phyloP scores from a whole-genome alignment of 2,113 vertebrate genomes.

The Apteryx mantelli region DNA sequence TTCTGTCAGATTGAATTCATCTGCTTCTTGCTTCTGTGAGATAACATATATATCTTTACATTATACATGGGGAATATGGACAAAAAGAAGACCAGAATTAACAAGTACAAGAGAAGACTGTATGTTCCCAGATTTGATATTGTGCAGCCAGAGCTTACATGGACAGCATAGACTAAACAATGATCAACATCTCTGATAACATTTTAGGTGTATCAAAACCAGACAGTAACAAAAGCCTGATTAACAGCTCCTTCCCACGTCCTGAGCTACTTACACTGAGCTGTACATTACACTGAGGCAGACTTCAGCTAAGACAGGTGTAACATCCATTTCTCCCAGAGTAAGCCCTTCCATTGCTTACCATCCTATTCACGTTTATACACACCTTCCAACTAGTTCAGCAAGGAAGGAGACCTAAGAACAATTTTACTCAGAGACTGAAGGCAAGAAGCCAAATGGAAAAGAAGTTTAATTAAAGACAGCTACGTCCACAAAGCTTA shows the following conservation, averaged over 20 bases:
- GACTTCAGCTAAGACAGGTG: not conserved
- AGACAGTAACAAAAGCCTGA: not conserved
- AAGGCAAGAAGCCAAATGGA: conserved; percentile 14
- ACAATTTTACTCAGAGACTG: not conserved
- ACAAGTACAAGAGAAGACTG: not conserved
- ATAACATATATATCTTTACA: not conserved
- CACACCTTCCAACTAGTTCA: not conserved
- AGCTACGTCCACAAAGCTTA: conserved; percentile 37
- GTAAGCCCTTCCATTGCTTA: not conserved
- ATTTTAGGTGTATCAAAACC: not conserved
- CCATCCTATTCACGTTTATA: not conserved
- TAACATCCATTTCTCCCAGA: not conserved
- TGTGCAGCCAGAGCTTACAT: not conserved
- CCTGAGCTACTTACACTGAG: not conserved
- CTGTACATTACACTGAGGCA: not conserved
- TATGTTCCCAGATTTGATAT: not conserved
- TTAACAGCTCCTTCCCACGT: not conserved
- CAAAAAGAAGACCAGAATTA: not conserved
- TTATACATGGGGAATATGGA: not conserved
- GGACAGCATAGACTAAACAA: not conserved
- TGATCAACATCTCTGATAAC: rapidly evolving
- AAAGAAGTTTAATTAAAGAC: conserved; percentile 60
- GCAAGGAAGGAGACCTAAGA: not conserved
- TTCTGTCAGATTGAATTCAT: not conserved
- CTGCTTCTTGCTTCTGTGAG: not conserved